Percentiles rank a stretch among this genome's conserved stretches.
These are phyloP conservation scores for Halotydeus destructor DNA, from an alignment of 1,140 invertebrate genomes.

Conservation along the genomic window DNA sequence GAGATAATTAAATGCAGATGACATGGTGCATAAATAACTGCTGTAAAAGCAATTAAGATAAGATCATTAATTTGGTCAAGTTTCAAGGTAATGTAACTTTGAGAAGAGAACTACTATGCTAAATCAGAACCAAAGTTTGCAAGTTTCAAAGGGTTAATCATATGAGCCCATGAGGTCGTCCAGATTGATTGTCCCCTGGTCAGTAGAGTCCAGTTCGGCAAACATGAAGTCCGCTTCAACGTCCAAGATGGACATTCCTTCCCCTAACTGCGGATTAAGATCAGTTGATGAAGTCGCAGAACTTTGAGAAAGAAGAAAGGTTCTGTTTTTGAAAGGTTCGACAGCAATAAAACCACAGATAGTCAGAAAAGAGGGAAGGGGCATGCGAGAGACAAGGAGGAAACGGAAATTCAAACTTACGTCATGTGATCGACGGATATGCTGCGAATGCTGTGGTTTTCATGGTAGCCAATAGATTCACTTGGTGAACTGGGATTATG, in stretches of 20 bases:
- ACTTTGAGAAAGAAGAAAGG: not conserved
- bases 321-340: not conserved
- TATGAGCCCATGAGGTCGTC: constrained; percentile 6
- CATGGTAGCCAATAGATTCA: constrained; percentile 4
- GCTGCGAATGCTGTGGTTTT: constrained; percentile 2
- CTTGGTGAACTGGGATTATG: constrained; percentile 16
- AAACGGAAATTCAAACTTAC: constrained; percentile 1
- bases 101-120: not conserved
- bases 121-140: not conserved
- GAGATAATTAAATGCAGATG: not conserved
- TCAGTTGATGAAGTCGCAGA: not conserved
- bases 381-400: not conserved
- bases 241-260: constrained; percentile 11
- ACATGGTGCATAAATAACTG: not conserved
- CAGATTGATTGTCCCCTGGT: constrained; percentile 14
- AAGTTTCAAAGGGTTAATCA: not conserved
- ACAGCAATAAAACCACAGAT: not conserved
- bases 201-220: too few species aligned
- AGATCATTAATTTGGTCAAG: not conserved
- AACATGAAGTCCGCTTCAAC: too few species aligned
- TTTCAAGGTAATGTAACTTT: not conserved
- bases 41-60: not conserved
- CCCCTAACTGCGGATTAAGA: constrained; percentile 6
- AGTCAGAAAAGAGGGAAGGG: not conserved
- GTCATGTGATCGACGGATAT: not conserved